A percentile compares a stretch with the other conserved stretches of the same genome.
Conservation (phyloP, 2,888 invertebrate species). For the Thecocarcelia acutangulata region DNA sequence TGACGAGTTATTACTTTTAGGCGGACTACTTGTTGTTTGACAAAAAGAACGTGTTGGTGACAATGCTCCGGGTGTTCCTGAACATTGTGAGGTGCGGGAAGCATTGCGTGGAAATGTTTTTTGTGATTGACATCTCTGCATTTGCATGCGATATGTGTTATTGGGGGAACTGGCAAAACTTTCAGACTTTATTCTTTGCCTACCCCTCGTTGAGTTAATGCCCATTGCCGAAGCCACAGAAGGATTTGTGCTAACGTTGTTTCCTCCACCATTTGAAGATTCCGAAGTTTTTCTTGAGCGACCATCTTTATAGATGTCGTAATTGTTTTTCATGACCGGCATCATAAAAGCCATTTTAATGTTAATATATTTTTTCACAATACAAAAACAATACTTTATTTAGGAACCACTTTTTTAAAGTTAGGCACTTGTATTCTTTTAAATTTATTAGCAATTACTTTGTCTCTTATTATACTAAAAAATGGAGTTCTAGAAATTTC, state of each 20-base stretch:
- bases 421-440: slow-evolving; percentile 52
- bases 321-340: slow-evolving; percentile 96
- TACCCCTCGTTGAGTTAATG: slow-evolving; percentile 80
- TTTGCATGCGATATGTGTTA: slow-evolving; percentile 81
- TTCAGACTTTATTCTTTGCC: slow-evolving; percentile 83
- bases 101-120: slow-evolving; percentile 84
- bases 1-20: slow-evolving; percentile 73
- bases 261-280: slow-evolving; percentile 82
- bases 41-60: slow-evolving; percentile 85
- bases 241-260: slow-evolving; percentile 83
- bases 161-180: slow-evolving; percentile 83
- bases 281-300: slow-evolving; percentile 89
- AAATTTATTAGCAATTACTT: slow-evolving; percentile 8
- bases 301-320: slow-evolving; percentile 93
- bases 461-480: neutral
- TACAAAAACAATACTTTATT: neutral
- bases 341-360: slow-evolving; percentile 94
- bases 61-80: slow-evolving; percentile 82
- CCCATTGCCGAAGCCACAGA: slow-evolving; percentile 84
- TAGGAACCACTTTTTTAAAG: slow-evolving; percentile 34
- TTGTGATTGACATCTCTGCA: slow-evolving; percentile 82
- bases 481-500: slow-evolving; percentile 41
- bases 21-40: slow-evolving; percentile 79
- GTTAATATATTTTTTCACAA: slow-evolving; percentile 19
- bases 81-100: slow-evolving; percentile 84